phyloP scores from a whole-genome alignment of 1,140 invertebrate genomes.

The Drosophila jambulina region DNA sequence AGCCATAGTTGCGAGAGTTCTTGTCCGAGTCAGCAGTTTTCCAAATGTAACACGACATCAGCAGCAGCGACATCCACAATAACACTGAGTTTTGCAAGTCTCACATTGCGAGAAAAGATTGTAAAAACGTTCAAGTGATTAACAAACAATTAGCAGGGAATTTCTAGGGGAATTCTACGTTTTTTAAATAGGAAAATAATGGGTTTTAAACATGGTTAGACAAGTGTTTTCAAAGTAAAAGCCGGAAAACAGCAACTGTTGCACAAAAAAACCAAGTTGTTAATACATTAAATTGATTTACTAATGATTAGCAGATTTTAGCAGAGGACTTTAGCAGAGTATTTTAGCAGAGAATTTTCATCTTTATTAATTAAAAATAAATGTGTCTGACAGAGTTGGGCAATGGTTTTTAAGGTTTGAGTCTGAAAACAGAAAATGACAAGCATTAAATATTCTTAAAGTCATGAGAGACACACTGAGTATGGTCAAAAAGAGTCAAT shows the following conservation, averaged over 20 bases:
- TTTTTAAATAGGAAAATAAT: too few species aligned
- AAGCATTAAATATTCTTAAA: background rate
- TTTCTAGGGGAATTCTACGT: too few species aligned
- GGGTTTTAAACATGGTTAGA: background rate
- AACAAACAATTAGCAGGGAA: background rate
- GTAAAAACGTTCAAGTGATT: background rate
- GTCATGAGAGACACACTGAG: background rate
- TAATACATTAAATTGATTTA: background rate
- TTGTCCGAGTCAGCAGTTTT: slow-evolving; percentile 62
- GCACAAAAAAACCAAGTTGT: background rate
- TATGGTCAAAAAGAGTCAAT: too few species aligned
- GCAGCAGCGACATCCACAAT: slow-evolving; percentile 25
- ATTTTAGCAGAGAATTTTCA: background rate
- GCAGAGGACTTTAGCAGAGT: background rate
- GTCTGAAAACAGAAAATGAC: background rate
- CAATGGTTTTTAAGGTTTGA: background rate
- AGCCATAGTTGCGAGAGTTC: slow-evolving; percentile 39
- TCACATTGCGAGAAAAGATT: slow-evolving; percentile 40
- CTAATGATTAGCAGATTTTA: background rate
- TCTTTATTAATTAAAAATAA: background rate
- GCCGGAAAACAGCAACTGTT: background rate
- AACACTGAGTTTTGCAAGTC: slow-evolving; percentile 62
- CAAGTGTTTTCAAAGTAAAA: background rate
- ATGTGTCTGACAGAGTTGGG: background rate
- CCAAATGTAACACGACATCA: slow-evolving; percentile 39